Conservation (phyloP, 92 coral and sea anemone species). For the Epizoanthus rinbou region DNA sequence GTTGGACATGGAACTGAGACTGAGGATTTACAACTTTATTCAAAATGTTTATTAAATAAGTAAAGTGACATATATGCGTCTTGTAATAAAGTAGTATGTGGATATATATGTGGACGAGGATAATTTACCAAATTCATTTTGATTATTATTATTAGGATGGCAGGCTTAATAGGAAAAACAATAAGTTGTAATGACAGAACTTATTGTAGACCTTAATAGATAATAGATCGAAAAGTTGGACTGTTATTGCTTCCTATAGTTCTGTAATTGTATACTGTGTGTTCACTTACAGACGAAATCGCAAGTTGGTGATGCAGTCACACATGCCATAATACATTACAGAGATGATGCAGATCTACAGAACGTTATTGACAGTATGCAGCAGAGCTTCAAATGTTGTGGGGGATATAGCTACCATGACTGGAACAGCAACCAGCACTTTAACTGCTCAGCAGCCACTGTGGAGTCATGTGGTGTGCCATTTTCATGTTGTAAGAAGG, state of each 20-base stretch:
- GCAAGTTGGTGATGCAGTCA: slow-evolving; percentile 64
- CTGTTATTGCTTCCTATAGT: not conserved
- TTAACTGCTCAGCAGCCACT: slow-evolving; percentile 76
- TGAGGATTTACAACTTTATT: too few relatives aligned
- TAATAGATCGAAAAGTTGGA: not conserved
- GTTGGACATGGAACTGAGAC: too few relatives aligned
- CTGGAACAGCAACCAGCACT: slow-evolving; percentile 85
- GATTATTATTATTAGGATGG: not conserved
- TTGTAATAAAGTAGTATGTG: too few relatives aligned
- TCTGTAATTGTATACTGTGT: too few relatives aligned
- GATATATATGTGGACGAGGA: not conserved
- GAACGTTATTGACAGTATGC: slow-evolving; percentile 83
- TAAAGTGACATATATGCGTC: too few relatives aligned
- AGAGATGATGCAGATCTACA: slow-evolving; percentile 92
- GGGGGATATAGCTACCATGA: slow-evolving; percentile 92
- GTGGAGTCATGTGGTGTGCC: slow-evolving; percentile 99
- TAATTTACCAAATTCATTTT: not conserved
- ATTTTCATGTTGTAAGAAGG: slow-evolving; percentile 84
- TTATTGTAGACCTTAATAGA: not conserved
- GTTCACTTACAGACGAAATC: slow-evolving; percentile 55
- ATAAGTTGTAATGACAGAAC: not conserved
- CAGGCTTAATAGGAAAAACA: not conserved
- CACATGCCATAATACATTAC: slow-evolving; percentile 74
- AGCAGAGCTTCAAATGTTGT: slow-evolving; percentile 83
- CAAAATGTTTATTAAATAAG: too few relatives aligned